Evolutionary conservation across 2,888 invertebrate species (phyloP).

Genomic region (Cataglyphis altisquamis): DNA sequence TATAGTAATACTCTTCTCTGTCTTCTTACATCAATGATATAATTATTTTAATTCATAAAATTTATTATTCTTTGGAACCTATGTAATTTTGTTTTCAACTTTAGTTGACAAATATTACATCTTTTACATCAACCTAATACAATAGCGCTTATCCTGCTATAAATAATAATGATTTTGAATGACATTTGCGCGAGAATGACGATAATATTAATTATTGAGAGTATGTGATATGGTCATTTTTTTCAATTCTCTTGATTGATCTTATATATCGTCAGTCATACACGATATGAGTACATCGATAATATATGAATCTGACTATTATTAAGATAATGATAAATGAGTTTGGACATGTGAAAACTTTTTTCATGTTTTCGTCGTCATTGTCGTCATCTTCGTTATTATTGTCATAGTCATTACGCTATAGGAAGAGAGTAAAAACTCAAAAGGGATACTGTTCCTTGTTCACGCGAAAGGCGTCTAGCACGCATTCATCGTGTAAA

Average conservation of each 20-base stretch:
- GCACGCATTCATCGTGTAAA: conserved; percentile 69
- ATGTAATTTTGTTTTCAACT: not conserved
- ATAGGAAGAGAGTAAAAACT: conserved; percentile 44
- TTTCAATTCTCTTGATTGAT: not conserved
- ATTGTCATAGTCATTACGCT: conserved; percentile 60
- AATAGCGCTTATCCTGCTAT: not conserved
- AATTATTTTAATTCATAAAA: not conserved
- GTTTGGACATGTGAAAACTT: conserved; percentile 2
- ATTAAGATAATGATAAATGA: conserved; percentile 36
- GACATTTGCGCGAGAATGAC: not conserved
- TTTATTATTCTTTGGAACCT: not conserved
- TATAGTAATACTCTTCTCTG: not conserved
- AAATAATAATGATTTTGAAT: conserved; percentile 20
- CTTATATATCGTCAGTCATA: conserved; percentile 8
- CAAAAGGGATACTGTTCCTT: conserved; percentile 58
- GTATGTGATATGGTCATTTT: not conserved
- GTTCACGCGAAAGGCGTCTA: conserved; percentile 54
- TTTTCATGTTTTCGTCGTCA: conserved; percentile 3
- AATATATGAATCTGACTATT: conserved; percentile 39
- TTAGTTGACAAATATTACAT: not conserved
- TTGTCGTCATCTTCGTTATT: conserved; percentile 51
- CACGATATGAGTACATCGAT: not conserved
- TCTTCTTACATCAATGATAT: not conserved
- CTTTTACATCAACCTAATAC: not conserved
- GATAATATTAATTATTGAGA: conserved; percentile 4